Evolutionary conservation across 2,113 vertebrate species (phyloP), one percentile per base, ranked within the genome.

Genomic region (Thalassoma bifasciatum): DNA sequence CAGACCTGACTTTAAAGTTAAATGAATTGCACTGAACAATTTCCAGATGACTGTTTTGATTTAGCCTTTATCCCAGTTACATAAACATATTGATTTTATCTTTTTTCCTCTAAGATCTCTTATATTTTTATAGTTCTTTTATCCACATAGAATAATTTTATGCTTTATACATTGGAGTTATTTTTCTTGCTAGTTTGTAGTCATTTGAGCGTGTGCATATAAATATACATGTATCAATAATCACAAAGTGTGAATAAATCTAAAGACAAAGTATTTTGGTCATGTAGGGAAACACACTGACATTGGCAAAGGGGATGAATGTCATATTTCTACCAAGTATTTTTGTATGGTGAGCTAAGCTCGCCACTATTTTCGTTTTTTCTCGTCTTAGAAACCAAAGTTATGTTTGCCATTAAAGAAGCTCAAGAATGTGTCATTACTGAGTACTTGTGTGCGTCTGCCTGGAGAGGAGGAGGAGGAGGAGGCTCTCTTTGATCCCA

Each of bases 91-190:
- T 86, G 81, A 80, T 87, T 92, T 86, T 60, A 77, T 81, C 68
- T 59, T 82, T 78, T 62, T 66, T 79, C 58, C 69, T 81, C 70
- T 83, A 83, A 94, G 91, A 93, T 90, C 86, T 91, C 86, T 91
- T 94, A 92, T 94, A 94, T 95, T 94, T 95, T 94, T 94, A 93
- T 94, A 94, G 92, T 93, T 94, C 67, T 83, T 93, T 93, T 93
- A 94, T 93, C 88, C 89, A 89, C 92, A 92, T 93, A 93, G 91
- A 92, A 92, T 91, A 75, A 91, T 91, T 90, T 85, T 89, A 93
- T 92, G 90, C 87, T 90, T 93, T 93, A 93, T 93, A 91, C 91
- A 86, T 93, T 81, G 67, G 74, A 86, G 90, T 87, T 91, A 86
- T 90, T 85, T 90, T 84, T 86, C 78, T 81, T 79, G 84, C 72